Evolutionary conservation across 2,888 invertebrate genomes (phyloP).

Genomic region (Kryphioiulus occultus): DNA sequence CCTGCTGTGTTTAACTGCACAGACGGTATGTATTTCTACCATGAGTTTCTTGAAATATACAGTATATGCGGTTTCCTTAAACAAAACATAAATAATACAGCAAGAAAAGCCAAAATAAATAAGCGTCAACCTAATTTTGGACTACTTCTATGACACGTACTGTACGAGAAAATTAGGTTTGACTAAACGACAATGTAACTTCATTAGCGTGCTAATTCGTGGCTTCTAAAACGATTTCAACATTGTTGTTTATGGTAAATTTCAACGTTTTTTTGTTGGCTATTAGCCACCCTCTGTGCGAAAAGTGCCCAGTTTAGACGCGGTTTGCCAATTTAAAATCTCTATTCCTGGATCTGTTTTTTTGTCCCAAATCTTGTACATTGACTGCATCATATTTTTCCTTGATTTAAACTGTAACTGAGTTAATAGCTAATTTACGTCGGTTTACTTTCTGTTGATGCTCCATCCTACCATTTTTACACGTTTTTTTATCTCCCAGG

Average conservation of each 20-base stretch:
- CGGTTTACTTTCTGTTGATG: background rate
- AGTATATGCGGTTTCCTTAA: too few species aligned
- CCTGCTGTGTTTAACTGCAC: too few species aligned
- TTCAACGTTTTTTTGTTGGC: background rate
- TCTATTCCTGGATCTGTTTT: background rate
- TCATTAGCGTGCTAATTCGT: background rate
- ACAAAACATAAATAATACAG: too few species aligned
- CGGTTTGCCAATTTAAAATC: background rate
- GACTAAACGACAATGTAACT: background rate
- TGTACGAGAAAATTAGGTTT: background rate
- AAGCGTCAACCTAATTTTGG: too few species aligned
- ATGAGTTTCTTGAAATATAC: too few species aligned
- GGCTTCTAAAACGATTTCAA: background rate
- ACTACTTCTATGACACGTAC: too few species aligned
- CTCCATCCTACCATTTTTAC: background rate
- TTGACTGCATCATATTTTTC: background rate
- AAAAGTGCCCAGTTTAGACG: background rate
- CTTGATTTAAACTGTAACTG: background rate
- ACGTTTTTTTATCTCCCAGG: too few species aligned
- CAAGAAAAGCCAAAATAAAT: too few species aligned
- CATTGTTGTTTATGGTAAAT: conserved; percentile 3
- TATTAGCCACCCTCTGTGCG: background rate
- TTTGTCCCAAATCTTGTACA: background rate
- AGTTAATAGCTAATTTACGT: background rate
- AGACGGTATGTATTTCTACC: too few species aligned